Evolutionary conservation across 2,113 vertebrate genomes (phyloP).

Genomic region (Danio rerio): GRCz12tu NC_133177.1:37146501-37147000

Average conservation of each 20-base stretch:
- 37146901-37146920: background rate
- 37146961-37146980: background rate
- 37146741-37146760: slow-evolving; percentile 10
- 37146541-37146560: background rate
- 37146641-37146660: slow-evolving; percentile 41
- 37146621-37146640: slow-evolving; percentile 43
- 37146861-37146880: background rate
- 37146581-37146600: slow-evolving; percentile 43
- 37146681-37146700: slow-evolving; percentile 27
- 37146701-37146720: slow-evolving; percentile 5
- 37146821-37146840: slow-evolving; percentile 27
- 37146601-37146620: slow-evolving; percentile 41
- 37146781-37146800: slow-evolving; percentile 2
- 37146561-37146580: slow-evolving; percentile 43
- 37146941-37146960: background rate
- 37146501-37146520: slow-evolving; percentile 2
- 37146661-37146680: slow-evolving; percentile 42
- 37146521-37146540: slow-evolving; percentile 26
- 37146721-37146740: slow-evolving; percentile 3
- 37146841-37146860: slow-evolving; percentile 55
- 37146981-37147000: background rate
- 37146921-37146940: background rate
- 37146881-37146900: background rate
- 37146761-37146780: slow-evolving; percentile 8
- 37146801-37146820: slow-evolving; percentile 18